Conservation (phyloP, 2,113 vertebrate species). For the Heterotilapia buettikoferi region DNA sequence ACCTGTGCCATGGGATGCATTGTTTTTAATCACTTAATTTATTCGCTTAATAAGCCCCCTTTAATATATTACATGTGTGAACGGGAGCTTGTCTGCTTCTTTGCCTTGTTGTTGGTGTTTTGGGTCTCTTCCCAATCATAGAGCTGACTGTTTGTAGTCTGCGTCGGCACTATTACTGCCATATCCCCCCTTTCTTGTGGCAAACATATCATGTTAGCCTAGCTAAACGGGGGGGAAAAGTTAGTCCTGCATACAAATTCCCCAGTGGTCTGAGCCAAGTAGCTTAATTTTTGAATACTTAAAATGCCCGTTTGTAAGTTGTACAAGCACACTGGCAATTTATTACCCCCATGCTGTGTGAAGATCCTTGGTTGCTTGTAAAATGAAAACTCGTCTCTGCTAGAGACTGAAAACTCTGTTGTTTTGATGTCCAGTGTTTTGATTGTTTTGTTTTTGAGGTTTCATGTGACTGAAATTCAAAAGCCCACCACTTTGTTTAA, state of each 20-base stretch:
- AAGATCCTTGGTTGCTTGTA: not conserved
- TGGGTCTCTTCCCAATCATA: not conserved
- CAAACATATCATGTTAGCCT: not conserved
- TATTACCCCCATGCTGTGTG: not conserved
- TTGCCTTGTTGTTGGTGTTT: not conserved
- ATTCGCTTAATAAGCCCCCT: not conserved
- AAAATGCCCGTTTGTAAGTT: not conserved
- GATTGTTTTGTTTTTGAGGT: not conserved
- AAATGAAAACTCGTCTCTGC: not conserved
- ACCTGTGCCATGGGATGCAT: not conserved
- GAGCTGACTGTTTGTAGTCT: not conserved
- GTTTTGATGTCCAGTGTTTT: not conserved
- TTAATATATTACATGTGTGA: not conserved
- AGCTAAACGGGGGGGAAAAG: not conserved
- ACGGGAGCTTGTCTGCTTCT: not conserved
- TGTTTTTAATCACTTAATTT: not conserved
- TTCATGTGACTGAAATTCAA: not conserved
- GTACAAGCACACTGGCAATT: not conserved
- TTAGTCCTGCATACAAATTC: not conserved
- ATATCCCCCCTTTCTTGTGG: not conserved
- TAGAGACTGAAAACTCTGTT: not conserved
- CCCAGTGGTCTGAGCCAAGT: not conserved
- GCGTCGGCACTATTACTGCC: not conserved
- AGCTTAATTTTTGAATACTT: not conserved
- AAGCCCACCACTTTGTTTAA: not conserved